Conservation (phyloP, 2,797 vertebrate species). For the Semaprochilodus insignis region DNA sequence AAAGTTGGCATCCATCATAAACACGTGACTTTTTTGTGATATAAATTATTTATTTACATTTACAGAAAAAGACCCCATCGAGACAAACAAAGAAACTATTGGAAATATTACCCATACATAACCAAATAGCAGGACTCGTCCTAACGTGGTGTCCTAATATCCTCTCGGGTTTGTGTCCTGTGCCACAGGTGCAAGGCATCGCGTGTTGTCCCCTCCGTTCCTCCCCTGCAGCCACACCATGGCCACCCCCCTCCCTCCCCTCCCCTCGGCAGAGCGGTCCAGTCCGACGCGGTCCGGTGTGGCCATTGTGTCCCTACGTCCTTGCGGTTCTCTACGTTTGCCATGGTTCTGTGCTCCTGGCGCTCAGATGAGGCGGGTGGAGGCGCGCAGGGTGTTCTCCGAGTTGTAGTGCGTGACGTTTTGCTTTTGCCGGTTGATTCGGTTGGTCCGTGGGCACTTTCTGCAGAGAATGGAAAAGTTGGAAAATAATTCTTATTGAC, state of each 20-base stretch:
- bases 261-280: slow-evolving; percentile 42
- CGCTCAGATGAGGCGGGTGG: slow-evolving; percentile 96
- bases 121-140: slow-evolving; percentile 89
- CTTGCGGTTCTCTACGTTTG: slow-evolving; percentile 43
- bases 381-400: slow-evolving; percentile 98
- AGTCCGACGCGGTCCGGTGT: slow-evolving; percentile 45
- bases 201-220: slow-evolving; percentile 86
- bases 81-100: slow-evolving; percentile 99
- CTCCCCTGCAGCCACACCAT: slow-evolving; percentile 75
- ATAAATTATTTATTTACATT: slow-evolving; percentile 99
- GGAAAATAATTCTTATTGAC: background rate
- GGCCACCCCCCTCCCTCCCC: slow-evolving; percentile 31
- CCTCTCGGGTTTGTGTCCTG: slow-evolving; percentile 92
- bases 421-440: slow-evolving; percentile 99
- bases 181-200: slow-evolving; percentile 99
- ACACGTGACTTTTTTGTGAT: slow-evolving; percentile 86
- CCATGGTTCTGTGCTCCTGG: slow-evolving; percentile 33
- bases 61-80: slow-evolving; percentile 99
- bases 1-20: slow-evolving; percentile 40
- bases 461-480: slow-evolving; percentile 71
- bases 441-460: slow-evolving; percentile 98
- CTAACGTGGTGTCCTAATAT: slow-evolving; percentile 88
- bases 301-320: slow-evolving; percentile 19
- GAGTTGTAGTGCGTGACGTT: slow-evolving; percentile 99
- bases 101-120: slow-evolving; percentile 99